Conservation (phyloP, 2,888 invertebrate species). For the Zeuzera pyrina region DNA sequence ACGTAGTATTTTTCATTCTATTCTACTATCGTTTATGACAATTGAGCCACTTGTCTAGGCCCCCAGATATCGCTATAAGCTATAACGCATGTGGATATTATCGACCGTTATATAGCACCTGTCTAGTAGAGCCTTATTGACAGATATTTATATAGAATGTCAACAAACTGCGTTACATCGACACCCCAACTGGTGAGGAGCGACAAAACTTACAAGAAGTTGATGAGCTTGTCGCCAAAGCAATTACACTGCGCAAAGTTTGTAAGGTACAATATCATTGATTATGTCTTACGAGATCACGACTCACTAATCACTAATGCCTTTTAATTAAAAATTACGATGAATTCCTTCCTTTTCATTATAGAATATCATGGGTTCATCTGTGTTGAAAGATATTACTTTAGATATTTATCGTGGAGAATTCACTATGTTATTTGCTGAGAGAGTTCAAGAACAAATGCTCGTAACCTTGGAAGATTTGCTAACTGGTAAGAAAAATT, state of each 20-base stretch:
- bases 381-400: slow-evolving; percentile 33
- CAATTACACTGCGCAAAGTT: slow-evolving; percentile 45
- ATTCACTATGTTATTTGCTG: slow-evolving; percentile 38
- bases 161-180: slow-evolving; percentile 26
- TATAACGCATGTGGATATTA: no score
- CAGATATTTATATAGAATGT: no score
- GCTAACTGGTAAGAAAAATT: slow-evolving; percentile 31
- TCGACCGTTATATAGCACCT: no score
- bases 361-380: slow-evolving; percentile 42
- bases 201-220: slow-evolving; percentile 45
- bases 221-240: slow-evolving; percentile 50
- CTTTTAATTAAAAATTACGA: slow-evolving; percentile 1
- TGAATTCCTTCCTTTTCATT: slow-evolving; percentile 7
- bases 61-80: no score
- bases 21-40: no score
- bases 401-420: slow-evolving; percentile 55
- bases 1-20: no score
- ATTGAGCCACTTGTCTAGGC: no score
- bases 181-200: slow-evolving; percentile 30
- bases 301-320: no score
- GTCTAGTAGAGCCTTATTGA: no score
- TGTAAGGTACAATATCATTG: slow-evolving; percentile 43
- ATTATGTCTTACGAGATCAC: no score
- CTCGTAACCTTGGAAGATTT: slow-evolving; percentile 40
- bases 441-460: slow-evolving; percentile 34